Evolutionary conservation across 2,797 vertebrate genomes (phyloP), one percentile per base, ranked within the genome.

Genomic region (Malurus leucopterus): DNA sequence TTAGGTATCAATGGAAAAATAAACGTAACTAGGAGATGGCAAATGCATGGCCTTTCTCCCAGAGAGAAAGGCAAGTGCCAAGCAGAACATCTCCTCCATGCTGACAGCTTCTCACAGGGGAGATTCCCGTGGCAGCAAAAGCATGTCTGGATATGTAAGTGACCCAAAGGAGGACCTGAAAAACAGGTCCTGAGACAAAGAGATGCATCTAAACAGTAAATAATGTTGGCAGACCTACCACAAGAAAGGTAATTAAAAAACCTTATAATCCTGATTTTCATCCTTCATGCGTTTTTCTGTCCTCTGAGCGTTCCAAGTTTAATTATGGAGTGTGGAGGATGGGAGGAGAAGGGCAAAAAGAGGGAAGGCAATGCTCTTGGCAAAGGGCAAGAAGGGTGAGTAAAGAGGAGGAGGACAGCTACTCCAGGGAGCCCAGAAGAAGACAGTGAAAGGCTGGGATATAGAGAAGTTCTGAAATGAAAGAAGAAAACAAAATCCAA

Each of bases 181-280:
- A 94, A 95, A 95, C 95, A 83, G 75, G 91, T 94, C 72, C 59
- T 49, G 64, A 88, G 26, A 71, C 79, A 78, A 92, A 54, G 40
- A 86, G 84, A 68, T 84, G 76, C 82, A 89, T 70, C 82, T 94
- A 92, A 95, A 92, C 69, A 90, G 55, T 81, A 94, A 93, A 87
- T 77, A 94, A 34, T 24, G 76, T 29, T 95, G 88, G 79, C 84
- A 92, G 55, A 59, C 49, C 23, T 81, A 65, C 22, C 24, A 75
- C 78, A 90, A 54, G 68, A 67, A 49, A 74, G 27, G 65, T 49
- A 90, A 88, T 79, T 36, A 88, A 88, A 87, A 75, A 73, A 6
- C 12, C 50, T 83, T 32, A 30, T 59, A 86, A 84, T 65, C 41
- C 40, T 40, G 11, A 59, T 55, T 90, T 93, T 80, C 44, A 77